phyloP scores from a whole-genome alignment of 2,797 vertebrate genomes.

The Gymnodraco acuticeps region DNA sequence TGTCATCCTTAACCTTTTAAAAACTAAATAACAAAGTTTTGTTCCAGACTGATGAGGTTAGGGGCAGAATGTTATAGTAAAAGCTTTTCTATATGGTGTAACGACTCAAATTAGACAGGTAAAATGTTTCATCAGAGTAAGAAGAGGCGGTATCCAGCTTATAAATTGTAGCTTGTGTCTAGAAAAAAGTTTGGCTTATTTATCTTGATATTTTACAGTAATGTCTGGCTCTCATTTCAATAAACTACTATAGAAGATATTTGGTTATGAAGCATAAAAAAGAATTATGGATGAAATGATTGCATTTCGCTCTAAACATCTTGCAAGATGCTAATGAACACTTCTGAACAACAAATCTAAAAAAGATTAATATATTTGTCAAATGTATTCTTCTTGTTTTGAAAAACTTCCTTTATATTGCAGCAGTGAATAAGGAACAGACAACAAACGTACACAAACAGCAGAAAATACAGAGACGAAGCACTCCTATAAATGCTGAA shows the following conservation, averaged over 20 bases:
- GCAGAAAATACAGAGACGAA: conserved; percentile 33
- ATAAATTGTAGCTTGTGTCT: neutral
- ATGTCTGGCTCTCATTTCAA: neutral
- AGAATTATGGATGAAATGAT: neutral
- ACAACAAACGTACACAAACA: conserved; percentile 51
- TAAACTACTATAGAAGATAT: neutral
- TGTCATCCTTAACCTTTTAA: neutral
- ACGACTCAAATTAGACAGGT: neutral
- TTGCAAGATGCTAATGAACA: conserved; percentile 6
- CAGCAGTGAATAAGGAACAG: conserved; percentile 33
- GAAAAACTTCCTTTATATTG: neutral
- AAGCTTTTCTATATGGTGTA: neutral
- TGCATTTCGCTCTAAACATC: conserved; percentile 7
- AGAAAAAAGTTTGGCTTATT: neutral
- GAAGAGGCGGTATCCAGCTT: neutral
- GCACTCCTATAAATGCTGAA: conserved; percentile 22
- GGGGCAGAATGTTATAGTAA: neutral
- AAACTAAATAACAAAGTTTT: neutral
- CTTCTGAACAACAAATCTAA: neutral
- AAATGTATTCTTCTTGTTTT: conserved; percentile 15
- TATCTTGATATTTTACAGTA: neutral
- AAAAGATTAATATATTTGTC: conserved; percentile 1
- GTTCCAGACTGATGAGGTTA: neutral
- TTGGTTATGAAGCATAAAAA: conserved; percentile 2
- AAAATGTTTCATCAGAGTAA: neutral